phyloP scores from a whole-genome alignment of 2,797 vertebrate species.

The Crotalus adamanteus region DNA sequence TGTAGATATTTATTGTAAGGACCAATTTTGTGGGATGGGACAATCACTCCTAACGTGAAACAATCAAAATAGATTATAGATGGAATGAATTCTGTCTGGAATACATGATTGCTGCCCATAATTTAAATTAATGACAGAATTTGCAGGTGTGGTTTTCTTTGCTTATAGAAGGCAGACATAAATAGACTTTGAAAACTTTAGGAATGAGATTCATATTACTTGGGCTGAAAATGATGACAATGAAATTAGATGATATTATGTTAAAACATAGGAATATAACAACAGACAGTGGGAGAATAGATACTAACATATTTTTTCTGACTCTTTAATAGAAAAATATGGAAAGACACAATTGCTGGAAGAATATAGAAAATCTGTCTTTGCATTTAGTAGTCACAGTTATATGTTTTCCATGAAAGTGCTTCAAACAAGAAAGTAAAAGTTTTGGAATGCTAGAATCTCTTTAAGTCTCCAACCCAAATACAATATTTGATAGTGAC shows the following conservation, averaged over 20 bases:
- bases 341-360: too few species aligned
- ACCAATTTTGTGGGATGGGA: background rate
- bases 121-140: background rate
- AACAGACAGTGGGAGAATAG: background rate
- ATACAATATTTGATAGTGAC: background rate
- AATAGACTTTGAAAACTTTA: background rate
- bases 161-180: background rate
- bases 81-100: slow-evolving; percentile 57
- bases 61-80: slow-evolving; percentile 58
- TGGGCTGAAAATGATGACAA: background rate
- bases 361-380: background rate
- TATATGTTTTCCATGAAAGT: background rate
- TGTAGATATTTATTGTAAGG: background rate
- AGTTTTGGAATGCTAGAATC: background rate
- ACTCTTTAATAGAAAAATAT: background rate
- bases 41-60: slow-evolving; percentile 44
- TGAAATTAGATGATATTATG: background rate
- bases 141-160: background rate
- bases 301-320: background rate
- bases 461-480: too few species aligned
- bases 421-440: background rate
- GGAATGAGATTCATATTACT: background rate
- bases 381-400: background rate
- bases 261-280: background rate
- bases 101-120: background rate